phyloP scores from a whole-genome alignment of 1,140 invertebrate genomes.

The Drosophila auraria region DNA sequence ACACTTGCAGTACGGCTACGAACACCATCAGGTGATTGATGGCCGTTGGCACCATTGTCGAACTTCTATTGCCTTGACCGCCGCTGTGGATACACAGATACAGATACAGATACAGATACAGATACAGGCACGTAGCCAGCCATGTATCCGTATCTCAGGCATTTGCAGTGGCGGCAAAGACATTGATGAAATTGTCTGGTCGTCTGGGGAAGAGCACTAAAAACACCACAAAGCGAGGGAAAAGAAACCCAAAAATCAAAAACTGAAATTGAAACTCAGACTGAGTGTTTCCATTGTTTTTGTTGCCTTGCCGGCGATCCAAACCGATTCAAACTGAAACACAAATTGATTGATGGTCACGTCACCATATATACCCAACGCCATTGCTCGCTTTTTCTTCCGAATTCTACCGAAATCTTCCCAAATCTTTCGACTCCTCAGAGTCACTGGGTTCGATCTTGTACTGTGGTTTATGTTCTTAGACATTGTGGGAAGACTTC shows the following conservation, averaged over 20 bases:
- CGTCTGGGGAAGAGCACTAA: conserved; percentile 17
- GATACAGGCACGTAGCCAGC: neutral
- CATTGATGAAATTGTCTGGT: conserved; percentile 39
- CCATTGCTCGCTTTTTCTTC: neutral
- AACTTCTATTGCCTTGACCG: conserved; percentile 22
- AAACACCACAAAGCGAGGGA: conserved; percentile 6
- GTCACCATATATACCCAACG: conserved; percentile 5
- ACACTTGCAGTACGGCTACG: neutral
- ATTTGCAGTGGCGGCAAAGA: conserved; percentile 42
- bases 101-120: neutral
- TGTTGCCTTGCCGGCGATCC: conserved; percentile 18
- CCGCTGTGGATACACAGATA: conserved; percentile 4
- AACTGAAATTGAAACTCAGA: conserved; percentile 46
- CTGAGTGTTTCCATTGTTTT: conserved; percentile 21
- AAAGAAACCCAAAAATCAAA: conserved; percentile 1
- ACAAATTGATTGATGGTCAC: conserved; percentile 38
- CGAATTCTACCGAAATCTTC: conserved; percentile 13
- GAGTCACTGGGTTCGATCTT: neutral
- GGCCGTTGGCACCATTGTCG: conserved; percentile 1
- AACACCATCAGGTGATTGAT: neutral
- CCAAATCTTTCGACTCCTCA: neutral
- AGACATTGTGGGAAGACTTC: neutral
- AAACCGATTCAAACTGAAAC: conserved; percentile 9
- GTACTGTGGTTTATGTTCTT: neutral
- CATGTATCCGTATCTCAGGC: conserved; percentile 28